Base-by-base conservation (phyloP, 2,888 invertebrate genomes). In the Eupithecia pulchellata region DNA sequence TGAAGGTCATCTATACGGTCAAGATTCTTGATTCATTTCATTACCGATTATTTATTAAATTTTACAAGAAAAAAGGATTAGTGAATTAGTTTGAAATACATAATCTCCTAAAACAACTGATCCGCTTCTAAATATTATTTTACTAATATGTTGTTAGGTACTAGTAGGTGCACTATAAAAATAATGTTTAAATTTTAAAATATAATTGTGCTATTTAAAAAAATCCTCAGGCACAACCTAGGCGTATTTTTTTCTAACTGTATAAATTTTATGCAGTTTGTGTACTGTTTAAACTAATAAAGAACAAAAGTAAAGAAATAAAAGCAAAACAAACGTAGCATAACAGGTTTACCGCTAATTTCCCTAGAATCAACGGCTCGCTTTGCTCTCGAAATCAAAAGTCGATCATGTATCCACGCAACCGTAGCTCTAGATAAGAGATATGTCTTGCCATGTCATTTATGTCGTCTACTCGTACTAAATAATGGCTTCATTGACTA, bases 311-410 rank as follows among this genome's bases (percentile, higher is more conserved):
- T 34, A 34, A 34, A 47, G 42, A 17, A 14, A 57, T 29, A 29
- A 29, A 29, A 57, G 29, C 57, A 57, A 27, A 32, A n/a, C 30
- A 29, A 58, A 20, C 58, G 58, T n/a, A 58, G 5, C 32, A 58
- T 32, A 58, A 29, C 58, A 63, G 34, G 58, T 58, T 29, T 42
- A 69, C 70, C 62, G 66, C 69, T 76, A 74, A 76, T 75, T 77
- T 75, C 76, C 72, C 73, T 8, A 32, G 55, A 61, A 72, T 20
- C 47, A 52, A n/a, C 47, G 20, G 73, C 75, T 77, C 36, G 67
- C 57, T 57, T 57, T 72, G 78, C 76, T 78, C 72, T 79, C 73
- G 82, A 83, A 83, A 84, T 81, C 82, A 84, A 84, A 82, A 83
- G 83, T 82, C 78, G 74, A 80, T 78, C 78, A 74, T 47, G 71